Conservation (phyloP, 1,140 invertebrate genomes). For the Drosophila ercepeae region DNA sequence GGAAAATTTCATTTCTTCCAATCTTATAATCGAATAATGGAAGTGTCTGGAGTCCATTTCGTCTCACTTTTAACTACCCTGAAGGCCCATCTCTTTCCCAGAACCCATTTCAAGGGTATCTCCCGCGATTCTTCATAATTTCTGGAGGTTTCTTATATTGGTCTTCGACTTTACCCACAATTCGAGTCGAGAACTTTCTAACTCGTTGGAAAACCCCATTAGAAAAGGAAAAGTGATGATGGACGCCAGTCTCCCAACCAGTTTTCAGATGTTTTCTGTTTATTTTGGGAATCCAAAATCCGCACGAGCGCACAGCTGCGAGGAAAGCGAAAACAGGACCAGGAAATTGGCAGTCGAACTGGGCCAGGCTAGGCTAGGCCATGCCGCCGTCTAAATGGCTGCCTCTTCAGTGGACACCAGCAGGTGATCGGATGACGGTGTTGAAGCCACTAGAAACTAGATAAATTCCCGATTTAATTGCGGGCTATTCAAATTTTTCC, state of each 20-base stretch:
- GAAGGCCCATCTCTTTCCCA: neutral
- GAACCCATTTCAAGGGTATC: conserved; percentile 24
- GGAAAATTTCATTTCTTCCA: neutral
- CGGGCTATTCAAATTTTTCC: conserved; percentile 65
- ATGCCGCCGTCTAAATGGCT: conserved; percentile 19
- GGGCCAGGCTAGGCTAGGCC: conserved; percentile 40
- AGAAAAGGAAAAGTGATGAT: conserved; percentile 70
- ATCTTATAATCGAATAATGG: neutral
- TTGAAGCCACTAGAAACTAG: conserved; percentile 37
- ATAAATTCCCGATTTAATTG: conserved; percentile 76
- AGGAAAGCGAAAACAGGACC: conserved; percentile 77
- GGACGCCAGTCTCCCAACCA: conserved; percentile 37
- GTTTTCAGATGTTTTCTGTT: conserved; percentile 32
- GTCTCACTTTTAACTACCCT: neutral
- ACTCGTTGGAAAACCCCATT: conserved; percentile 55
- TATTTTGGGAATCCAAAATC: conserved; percentile 13
- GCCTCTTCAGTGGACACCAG: conserved; percentile 50
- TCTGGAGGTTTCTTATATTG: too few relatives aligned
- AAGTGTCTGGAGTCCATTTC: neutral
- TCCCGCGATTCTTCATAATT: conserved; percentile 16
- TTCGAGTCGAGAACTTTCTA: conserved; percentile 70
- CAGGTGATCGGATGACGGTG: conserved; percentile 59
- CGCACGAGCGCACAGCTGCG: conserved; percentile 33
- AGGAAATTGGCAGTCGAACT: conserved; percentile 49
- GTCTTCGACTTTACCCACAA: too few relatives aligned